phyloP scores from a whole-genome alignment of 1,140 invertebrate genomes.

The Acarapis woodi region DNA sequence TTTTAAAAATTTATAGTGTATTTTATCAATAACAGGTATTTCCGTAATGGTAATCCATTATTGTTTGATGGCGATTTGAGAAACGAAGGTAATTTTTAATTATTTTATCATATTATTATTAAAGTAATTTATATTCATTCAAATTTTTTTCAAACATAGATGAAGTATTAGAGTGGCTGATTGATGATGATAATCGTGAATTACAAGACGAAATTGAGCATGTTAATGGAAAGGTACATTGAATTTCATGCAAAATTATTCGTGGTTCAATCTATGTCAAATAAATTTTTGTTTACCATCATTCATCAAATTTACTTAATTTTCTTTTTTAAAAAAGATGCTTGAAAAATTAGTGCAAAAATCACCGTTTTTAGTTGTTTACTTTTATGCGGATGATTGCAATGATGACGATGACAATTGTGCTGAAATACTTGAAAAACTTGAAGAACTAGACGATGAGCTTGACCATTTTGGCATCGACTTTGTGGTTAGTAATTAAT shows the following conservation, averaged over 20 bases:
- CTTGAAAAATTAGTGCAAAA: conserved; percentile 52
- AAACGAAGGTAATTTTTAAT: neutral
- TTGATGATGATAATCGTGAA: conserved; percentile 74
- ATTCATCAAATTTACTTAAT: too few species aligned
- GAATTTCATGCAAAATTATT: too few species aligned
- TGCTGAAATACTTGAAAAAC: conserved; percentile 48
- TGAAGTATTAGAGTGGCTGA: conserved; percentile 40
- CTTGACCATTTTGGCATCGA: conserved; percentile 70
- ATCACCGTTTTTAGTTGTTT: conserved; percentile 60
- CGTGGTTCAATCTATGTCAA: too few species aligned
- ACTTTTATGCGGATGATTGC: conserved; percentile 72
- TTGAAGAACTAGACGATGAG: conserved; percentile 77
- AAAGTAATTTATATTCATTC: conserved; percentile 2
- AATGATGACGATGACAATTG: too few species aligned
- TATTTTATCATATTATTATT: neutral
- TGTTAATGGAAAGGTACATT: conserved; percentile 55
- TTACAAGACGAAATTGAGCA: conserved; percentile 70
- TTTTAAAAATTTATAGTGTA: too few species aligned
- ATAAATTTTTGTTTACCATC: too few species aligned
- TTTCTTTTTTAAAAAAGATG: too few species aligned
- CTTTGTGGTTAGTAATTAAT: conserved; percentile 48
- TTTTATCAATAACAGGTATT: too few species aligned
- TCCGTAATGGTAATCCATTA: conserved; percentile 70
- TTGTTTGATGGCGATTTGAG: conserved; percentile 39
- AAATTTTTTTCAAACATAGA: conserved; percentile 38